These are phyloP conservation scores for Acleris holmiana DNA, from an alignment of 2,888 invertebrate species.

Conservation along the genomic window DNA sequence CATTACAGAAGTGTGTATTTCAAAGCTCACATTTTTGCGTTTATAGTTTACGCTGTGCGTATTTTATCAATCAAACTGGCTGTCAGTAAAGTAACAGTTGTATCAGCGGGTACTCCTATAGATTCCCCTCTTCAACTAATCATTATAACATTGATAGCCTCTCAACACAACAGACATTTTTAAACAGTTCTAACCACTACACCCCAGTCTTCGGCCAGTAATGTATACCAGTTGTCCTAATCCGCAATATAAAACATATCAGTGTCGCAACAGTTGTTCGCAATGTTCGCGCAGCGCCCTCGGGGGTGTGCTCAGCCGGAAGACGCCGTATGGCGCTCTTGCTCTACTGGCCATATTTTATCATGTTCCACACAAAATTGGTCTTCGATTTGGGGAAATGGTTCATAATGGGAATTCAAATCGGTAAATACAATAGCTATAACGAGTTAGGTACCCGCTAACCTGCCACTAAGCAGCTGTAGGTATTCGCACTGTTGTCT, in stretches of 20 bases:
- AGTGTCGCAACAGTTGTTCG: constrained; percentile 68
- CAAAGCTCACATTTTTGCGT: too few species aligned
- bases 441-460: too few species aligned
- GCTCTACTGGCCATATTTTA: constrained; percentile 42
- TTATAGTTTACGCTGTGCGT: too few species aligned
- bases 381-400: constrained; percentile 24
- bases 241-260: constrained; percentile 63
- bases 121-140: too few species aligned
- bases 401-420: constrained; percentile 12
- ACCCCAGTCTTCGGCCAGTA: constrained; percentile 22
- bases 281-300: constrained; percentile 53
- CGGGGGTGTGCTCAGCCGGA: constrained; percentile 60
- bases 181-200: constrained; percentile 26
- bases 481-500: too few species aligned
- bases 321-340: constrained; percentile 57
- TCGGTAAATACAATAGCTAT: too few species aligned
- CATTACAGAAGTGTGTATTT: too few species aligned
- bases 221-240: constrained; percentile 47
- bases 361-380: constrained; percentile 24
- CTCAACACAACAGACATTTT: constrained; percentile 14
- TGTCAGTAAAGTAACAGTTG: too few species aligned
- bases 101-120: too few species aligned
- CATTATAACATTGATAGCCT: constrained; percentile 5
- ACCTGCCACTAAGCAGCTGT: too few species aligned
- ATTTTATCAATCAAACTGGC: too few species aligned